Percentiles rank a stretch among this genome's conserved stretches.
phyloP scores from a whole-genome alignment of 1,140 invertebrate genomes.

The Stegodyphus dumicola region DNA sequence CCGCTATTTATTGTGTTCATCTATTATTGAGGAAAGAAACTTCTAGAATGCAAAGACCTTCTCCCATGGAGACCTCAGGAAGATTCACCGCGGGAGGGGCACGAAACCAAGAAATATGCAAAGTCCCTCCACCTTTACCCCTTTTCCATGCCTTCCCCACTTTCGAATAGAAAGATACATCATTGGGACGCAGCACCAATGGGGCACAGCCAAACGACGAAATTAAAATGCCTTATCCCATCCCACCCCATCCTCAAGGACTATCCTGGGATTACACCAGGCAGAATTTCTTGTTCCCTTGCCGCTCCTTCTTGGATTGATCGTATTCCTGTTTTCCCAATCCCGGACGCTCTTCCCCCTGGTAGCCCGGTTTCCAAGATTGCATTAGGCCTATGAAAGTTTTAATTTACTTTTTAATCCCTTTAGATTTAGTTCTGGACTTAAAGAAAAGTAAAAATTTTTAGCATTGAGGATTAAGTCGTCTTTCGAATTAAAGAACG shows the following conservation, averaged over 20 bases:
- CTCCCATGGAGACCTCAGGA: constrained; percentile 1
- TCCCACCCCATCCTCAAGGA: constrained; percentile 11
- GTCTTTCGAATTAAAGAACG: constrained; percentile 36
- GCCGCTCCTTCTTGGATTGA: constrained; percentile 51
- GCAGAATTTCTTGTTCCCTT: constrained; percentile 51
- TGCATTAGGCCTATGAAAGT: constrained; percentile 36
- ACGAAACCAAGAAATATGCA: constrained; percentile 53
- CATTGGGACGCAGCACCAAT: constrained; percentile 28
- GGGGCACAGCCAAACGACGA: constrained; percentile 44
- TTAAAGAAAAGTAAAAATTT: constrained; percentile 27
- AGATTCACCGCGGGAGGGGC: constrained; percentile 20
- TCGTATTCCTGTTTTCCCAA: constrained; percentile 35
- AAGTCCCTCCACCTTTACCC: constrained; percentile 1
- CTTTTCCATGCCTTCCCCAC: neutral
- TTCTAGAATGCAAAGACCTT: constrained; percentile 16
- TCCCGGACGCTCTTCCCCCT: neutral
- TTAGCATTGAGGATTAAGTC: constrained; percentile 31
- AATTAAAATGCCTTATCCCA: constrained; percentile 49
- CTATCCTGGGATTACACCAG: constrained; percentile 23
- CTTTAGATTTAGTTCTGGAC: constrained; percentile 14
- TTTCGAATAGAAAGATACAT: constrained; percentile 21
- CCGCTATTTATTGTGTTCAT: constrained; percentile 59
- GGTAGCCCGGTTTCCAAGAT: constrained; percentile 1
- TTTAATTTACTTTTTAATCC: constrained; percentile 61
- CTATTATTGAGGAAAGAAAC: constrained; percentile 60